Evolutionary conservation across 1,140 invertebrate species (phyloP), one percentile per base, ranked within the genome.

Genomic region (Conus ventricosus): DNA sequence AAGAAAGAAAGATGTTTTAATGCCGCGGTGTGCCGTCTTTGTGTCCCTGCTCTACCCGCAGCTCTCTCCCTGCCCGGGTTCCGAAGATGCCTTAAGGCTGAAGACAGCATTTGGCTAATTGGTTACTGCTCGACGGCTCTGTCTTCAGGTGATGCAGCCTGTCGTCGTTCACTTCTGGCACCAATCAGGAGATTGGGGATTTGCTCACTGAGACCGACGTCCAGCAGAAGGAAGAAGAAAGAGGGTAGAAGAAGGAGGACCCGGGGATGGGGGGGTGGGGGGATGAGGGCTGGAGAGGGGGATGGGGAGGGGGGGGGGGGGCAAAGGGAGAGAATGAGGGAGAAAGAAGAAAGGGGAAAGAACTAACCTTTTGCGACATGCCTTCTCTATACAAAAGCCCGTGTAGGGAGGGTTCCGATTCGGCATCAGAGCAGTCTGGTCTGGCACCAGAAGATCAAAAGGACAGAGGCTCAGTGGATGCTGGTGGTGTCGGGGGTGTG

Each of bases 61-160:
- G 11, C 67, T 20, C 55, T 63, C 20, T 11, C 71, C 55, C 51
- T 27, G 54, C 23, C 71, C 51, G 5, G 53, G 67, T 25, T 71
- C 20, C 23, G 11, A 86, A 60, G 10, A 39, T 10, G 63, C 57
- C 57, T 60, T 27, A 5, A 54, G 53, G 85, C 53, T 54, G 53
- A 80, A 17, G 39, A 80, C 27, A 80, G 71, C 85, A 87, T 80
- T 87, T 87, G 17, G 71, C 85, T 87, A 87, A 87, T 87, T 87
- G 85, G 75, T 78, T 57, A 76, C 23, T 55, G 67, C 67, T 27
- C 13, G 13, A 51, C 23, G 51, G 7, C 57, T 57, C 51, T 54
- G 54, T 63, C 57, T 39, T 60, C 82, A 84, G 82, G 82, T 84
- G 82, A 25, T 25, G 27, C 55, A 25, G n/a, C 11, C 27, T 39